phyloP scores from a whole-genome alignment of 2,888 invertebrate species.

The Griposia aprilina region DNA sequence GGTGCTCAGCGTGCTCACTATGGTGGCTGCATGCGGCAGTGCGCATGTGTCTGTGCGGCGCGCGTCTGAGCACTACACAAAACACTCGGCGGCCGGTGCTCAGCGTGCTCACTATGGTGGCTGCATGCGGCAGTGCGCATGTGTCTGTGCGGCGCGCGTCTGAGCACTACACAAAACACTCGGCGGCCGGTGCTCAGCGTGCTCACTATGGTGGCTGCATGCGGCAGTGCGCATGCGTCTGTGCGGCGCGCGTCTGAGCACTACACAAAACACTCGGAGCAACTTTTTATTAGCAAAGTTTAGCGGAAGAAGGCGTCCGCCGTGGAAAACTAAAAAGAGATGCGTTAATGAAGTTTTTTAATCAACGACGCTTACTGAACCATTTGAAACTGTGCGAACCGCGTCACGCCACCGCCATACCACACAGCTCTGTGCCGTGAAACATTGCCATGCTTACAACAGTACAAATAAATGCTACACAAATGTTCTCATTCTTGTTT shows the following conservation, averaged over 20 bases:
- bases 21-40: no score
- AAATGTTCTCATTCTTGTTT: neutral
- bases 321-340: slow-evolving; percentile 68
- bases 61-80: no score
- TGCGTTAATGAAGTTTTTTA: slow-evolving; percentile 81
- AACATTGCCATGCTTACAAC: neutral
- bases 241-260: neutral
- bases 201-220: neutral
- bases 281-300: slow-evolving; percentile 80
- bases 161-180: no score
- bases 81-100: no score
- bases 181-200: neutral
- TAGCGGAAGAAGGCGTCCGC: slow-evolving; percentile 66
- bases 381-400: slow-evolving; percentile 28
- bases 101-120: no score
- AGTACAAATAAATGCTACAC: neutral
- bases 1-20: no score
- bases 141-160: no score
- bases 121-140: no score
- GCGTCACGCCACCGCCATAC: neutral
- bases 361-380: slow-evolving; percentile 70
- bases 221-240: neutral
- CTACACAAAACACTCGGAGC: slow-evolving; percentile 28
- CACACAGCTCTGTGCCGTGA: neutral
- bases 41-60: no score